phyloP scores from a whole-genome alignment of 2,113 vertebrate genomes.

The Tamias sibiricus region DNA sequence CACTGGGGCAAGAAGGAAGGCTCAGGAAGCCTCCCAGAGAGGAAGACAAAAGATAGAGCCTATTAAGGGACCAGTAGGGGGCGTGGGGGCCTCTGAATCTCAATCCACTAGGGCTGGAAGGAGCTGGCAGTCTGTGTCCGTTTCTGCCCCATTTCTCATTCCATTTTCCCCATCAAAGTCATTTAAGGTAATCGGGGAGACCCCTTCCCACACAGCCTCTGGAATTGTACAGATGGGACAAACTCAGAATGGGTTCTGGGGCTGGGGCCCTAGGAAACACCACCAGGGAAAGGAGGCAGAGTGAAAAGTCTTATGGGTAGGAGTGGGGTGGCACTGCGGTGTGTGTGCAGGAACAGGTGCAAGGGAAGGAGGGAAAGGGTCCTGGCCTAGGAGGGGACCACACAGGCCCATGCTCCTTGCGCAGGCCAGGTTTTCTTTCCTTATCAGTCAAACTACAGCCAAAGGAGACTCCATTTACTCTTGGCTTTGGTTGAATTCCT shows the following conservation, averaged over 20 bases:
- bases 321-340: background rate
- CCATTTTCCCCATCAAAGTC: background rate
- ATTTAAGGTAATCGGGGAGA: background rate
- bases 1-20: background rate
- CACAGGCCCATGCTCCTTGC: background rate
- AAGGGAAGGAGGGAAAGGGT: background rate
- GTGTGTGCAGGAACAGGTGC: background rate
- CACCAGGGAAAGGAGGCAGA: background rate
- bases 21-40: background rate
- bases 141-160: background rate
- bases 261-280: background rate
- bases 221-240: background rate
- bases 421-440: background rate
- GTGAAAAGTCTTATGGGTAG: background rate
- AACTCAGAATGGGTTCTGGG: background rate
- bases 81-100: conserved; percentile 5
- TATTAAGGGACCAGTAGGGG: conserved; percentile 53
- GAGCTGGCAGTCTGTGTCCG: background rate
- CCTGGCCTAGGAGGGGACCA: background rate
- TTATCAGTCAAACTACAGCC: background rate
- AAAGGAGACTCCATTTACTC: background rate
- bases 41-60: background rate
- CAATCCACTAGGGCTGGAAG: background rate
- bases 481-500: background rate
- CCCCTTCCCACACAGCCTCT: background rate